phyloP scores from a whole-genome alignment of 2,888 invertebrate genomes.

The Gibbula magus region DNA sequence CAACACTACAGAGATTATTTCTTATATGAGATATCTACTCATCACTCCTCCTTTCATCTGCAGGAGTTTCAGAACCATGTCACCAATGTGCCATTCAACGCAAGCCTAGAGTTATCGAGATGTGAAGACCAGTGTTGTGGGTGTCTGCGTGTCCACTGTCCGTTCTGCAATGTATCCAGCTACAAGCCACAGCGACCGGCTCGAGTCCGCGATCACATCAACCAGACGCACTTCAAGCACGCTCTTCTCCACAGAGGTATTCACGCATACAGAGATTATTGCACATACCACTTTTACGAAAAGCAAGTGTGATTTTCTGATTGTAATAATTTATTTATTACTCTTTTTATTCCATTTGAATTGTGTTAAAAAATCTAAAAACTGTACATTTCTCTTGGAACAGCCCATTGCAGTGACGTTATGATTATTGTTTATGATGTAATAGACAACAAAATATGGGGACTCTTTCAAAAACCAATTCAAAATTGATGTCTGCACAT shows the following conservation, averaged over 20 bases:
- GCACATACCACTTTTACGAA: not conserved
- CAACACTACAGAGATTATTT: too few species aligned
- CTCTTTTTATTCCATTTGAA: too few species aligned
- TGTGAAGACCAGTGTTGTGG: constrained; percentile 25
- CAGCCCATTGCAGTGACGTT: too few species aligned
- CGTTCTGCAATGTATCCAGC: constrained; percentile 28
- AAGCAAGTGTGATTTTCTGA: not conserved
- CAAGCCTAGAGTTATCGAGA: not conserved
- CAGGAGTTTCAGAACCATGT: not conserved
- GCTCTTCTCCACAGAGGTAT: constrained; percentile 25
- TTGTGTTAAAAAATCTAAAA: not conserved
- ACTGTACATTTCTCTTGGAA: not conserved
- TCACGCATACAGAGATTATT: not conserved
- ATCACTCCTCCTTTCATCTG: not conserved
- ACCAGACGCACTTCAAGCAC: constrained; percentile 28
- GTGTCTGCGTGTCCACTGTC: constrained; percentile 29
- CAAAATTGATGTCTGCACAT: too few species aligned
- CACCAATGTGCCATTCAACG: not conserved
- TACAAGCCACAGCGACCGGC: constrained; percentile 26
- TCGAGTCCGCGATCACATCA: constrained; percentile 31
- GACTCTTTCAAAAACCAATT: too few species aligned
- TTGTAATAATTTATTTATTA: not conserved
- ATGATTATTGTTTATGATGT: too few species aligned
- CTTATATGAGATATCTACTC: too few species aligned
- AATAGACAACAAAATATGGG: too few species aligned